These are phyloP conservation scores for Sceloporus undulatus DNA, from an alignment of 2,113 vertebrate genomes.

Conservation along the genomic window DNA sequence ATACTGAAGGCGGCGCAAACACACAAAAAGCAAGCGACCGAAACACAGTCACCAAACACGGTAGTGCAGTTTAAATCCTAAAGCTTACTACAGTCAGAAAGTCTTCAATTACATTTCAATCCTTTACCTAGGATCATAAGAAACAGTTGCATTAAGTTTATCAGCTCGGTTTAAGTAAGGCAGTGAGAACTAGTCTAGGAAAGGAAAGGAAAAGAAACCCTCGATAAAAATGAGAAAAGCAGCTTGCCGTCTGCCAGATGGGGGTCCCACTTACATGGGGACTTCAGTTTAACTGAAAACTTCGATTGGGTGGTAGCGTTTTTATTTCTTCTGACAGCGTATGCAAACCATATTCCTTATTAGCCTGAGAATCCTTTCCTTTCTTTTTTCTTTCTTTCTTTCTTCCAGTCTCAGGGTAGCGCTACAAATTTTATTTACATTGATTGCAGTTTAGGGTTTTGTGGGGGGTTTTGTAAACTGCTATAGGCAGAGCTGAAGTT, in stretches of 20 bases:
- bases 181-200: conserved; percentile 88
- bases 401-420: conserved; percentile 81
- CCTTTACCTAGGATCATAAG: conserved; percentile 80
- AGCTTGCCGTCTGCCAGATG: conserved; percentile 82
- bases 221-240: conserved; percentile 70
- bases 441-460: conserved; percentile 81
- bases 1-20: conserved; percentile 82
- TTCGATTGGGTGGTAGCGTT: conserved; percentile 72
- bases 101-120: conserved; percentile 76
- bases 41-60: conserved; percentile 85
- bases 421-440: conserved; percentile 84
- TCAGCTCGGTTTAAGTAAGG: conserved; percentile 89
- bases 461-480: conserved; percentile 81
- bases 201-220: conserved; percentile 63
- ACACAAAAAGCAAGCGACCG: conserved; percentile 86
- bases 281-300: conserved; percentile 80
- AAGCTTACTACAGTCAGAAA: conserved; percentile 86
- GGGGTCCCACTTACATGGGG: conserved; percentile 74
- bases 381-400: not conserved
- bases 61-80: conserved; percentile 87
- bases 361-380: conserved; percentile 78
- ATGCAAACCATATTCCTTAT: conserved; percentile 82
- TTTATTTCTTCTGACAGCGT: conserved; percentile 75
- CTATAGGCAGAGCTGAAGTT: conserved; percentile 87
- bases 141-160: conserved; percentile 87